Conservation (phyloP, 2,113 vertebrate species). For the Meleagris gallopavo region DNA sequence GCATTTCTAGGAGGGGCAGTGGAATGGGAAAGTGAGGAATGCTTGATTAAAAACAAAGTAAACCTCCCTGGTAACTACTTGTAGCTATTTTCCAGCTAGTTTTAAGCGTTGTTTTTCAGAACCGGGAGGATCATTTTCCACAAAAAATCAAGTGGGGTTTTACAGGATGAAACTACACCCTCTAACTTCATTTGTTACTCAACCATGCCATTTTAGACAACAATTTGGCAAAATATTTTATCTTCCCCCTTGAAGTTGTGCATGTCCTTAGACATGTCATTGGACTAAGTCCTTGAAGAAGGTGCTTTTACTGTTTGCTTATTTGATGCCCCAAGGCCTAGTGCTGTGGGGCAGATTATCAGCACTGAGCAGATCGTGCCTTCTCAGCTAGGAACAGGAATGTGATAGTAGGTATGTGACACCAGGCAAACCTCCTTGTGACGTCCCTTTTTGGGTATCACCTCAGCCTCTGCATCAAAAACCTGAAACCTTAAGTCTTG, state of each 20-base stretch:
- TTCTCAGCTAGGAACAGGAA: not conserved
- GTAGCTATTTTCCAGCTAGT: not conserved
- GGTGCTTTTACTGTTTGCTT: not conserved
- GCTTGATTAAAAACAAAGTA: not conserved
- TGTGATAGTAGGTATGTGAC: not conserved
- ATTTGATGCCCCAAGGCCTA: not conserved
- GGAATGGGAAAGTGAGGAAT: not conserved
- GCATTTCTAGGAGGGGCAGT: not conserved
- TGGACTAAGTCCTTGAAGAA: not conserved
- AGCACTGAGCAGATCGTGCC: not conserved
- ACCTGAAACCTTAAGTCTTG: not conserved
- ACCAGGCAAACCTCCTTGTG: not conserved
- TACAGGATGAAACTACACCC: not conserved
- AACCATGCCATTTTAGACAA: not conserved
- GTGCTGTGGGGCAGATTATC: not conserved
- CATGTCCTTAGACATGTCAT: not conserved
- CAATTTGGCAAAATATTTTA: not conserved
- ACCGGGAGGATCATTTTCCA: not conserved
- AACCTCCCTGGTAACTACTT: rapidly evolving
- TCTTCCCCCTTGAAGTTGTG: not conserved
- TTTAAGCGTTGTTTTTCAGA: not conserved
- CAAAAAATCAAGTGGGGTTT: not conserved
- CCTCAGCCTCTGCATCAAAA: not conserved
- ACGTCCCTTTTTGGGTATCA: not conserved
- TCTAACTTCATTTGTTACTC: not conserved